Evolutionary conservation across 2,113 vertebrate genomes (phyloP).

Genomic region (Propithecus coquereli): DNA sequence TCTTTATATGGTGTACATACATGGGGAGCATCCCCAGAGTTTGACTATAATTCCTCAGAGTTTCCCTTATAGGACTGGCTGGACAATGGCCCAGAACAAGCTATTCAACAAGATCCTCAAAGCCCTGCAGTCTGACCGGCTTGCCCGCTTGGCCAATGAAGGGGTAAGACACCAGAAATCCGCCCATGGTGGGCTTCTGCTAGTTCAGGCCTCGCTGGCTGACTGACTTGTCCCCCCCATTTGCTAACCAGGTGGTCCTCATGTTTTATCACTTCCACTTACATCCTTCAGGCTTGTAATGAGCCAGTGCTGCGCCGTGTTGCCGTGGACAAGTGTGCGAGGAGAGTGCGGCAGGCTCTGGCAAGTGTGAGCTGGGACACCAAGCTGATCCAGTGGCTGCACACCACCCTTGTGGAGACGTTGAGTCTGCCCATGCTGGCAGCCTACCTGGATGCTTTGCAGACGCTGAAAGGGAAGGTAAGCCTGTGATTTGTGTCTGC

Average conservation of each 20-base stretch:
- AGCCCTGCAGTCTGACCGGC: conserved; percentile 93
- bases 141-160: conserved; percentile 95
- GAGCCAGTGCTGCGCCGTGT: conserved; percentile 95
- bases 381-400: conserved; percentile 97
- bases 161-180: conserved; percentile 84
- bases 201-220: neutral
- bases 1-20: neutral
- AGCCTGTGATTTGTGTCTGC: neutral
- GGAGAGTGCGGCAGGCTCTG: conserved; percentile 94
- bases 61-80: conserved; percentile 88
- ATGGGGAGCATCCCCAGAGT: neutral
- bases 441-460: conserved; percentile 96
- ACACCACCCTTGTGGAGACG: conserved; percentile 93
- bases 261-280: neutral
- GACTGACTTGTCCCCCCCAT: neutral
- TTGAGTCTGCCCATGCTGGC: conserved; percentile 95
- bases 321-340: conserved; percentile 96
- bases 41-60: conserved; percentile 57
- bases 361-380: conserved; percentile 95
- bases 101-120: conserved; percentile 98
- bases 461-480: conserved; percentile 98
- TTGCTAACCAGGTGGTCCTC: neutral
- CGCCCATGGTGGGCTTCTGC: neutral
- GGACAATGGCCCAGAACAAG: conserved; percentile 96
- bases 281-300: conserved; percentile 87